Conservation (phyloP, 2,113 vertebrate species). For the Cinclus mexicanus region DNA sequence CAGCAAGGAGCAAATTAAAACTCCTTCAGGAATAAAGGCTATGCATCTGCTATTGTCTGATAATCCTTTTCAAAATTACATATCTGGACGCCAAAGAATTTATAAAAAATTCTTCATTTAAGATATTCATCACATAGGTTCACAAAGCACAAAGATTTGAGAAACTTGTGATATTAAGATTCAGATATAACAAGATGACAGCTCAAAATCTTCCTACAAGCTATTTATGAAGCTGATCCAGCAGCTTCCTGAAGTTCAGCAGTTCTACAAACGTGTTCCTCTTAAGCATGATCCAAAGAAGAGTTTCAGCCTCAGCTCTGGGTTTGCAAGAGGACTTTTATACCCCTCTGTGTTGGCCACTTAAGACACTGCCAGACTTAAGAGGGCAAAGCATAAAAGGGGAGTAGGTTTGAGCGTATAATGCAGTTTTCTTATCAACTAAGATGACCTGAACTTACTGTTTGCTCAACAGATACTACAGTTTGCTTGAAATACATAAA, state of each 20-base stretch:
- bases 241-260: not conserved
- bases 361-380: conserved; percentile 77
- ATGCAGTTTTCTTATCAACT: not conserved
- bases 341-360: conserved; percentile 82
- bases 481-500: not conserved
- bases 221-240: not conserved
- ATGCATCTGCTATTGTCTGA: not conserved
- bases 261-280: conserved; percentile 45
- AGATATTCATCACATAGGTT: not conserved
- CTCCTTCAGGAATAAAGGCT: not conserved
- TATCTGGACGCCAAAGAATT: not conserved
- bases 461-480: not conserved
- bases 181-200: not conserved
- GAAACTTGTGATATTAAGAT: not conserved
- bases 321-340: conserved; percentile 74
- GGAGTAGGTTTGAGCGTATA: not conserved
- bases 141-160: not conserved
- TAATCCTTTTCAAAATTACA: not conserved
- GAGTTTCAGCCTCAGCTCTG: conserved; percentile 63
- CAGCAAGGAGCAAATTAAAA: not conserved
- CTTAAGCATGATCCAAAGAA: conserved; percentile 71
- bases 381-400: conserved; percentile 77
- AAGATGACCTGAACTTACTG: not conserved
- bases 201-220: not conserved
- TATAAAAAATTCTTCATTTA: not conserved